Base-by-base conservation (phyloP, 2,888 invertebrate species). In the Bombylius major region DNA sequence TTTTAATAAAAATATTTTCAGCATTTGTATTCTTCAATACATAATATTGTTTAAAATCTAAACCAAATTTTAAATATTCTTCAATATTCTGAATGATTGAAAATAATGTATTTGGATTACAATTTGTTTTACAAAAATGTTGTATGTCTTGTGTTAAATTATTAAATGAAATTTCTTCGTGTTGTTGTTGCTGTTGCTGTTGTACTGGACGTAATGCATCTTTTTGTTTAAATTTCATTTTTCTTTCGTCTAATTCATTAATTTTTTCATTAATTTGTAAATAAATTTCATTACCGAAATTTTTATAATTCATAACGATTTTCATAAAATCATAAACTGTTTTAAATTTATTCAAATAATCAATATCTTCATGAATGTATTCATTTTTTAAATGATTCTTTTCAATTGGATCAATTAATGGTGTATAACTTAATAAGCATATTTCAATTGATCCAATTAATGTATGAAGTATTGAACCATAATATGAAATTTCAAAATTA, bases 381-480 rank as follows among this genome's bases (percentile, higher is more conserved):
- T 80, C 71, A 11, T 84, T 78, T 72, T 89, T 89, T 0, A 92
- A 70, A 1, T 81, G 77, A 61, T 84, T 81, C 70, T 91, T 91
- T 57, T 86, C 82, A 0, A 89, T 83, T 0, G 93, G 92, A 76
- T 96, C 96, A 6, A 94, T 84, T 1, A 82, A 71, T 23, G 84
- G 85, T 12, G 86, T 75, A 67, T 82, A 79, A 0, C 81, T 77
- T 66, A 82, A 78, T 5, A 86, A 67, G 61, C 77, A 75, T 0
- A 80, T 67, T 63, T 82, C 79, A 1, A 83, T 61, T 31, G 79
- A 69, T 61, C 83, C 83, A 5, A 70, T 62, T 7, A 75, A 57
- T 4, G 67, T 62, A 36, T 67, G 63, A 0, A 69, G 56, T 6
- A 71, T 39, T 0, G 69, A 65, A 0, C 64, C 57, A 32, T 66